Conservation (phyloP, 2,797 vertebrate species). For the Crax fasciolata region DNA sequence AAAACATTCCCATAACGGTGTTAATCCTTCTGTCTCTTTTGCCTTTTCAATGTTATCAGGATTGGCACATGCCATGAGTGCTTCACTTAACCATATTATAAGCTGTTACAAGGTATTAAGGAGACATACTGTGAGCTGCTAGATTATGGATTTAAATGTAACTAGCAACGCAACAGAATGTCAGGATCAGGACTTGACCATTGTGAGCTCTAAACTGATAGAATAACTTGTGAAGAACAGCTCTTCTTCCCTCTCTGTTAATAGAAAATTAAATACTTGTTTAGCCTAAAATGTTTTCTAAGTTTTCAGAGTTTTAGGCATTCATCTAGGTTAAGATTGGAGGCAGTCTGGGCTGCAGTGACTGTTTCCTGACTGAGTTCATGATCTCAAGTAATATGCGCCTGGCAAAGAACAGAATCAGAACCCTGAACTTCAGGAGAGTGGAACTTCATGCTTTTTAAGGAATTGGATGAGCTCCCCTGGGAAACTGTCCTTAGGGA, state of each 20-base stretch:
- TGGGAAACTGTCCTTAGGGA: too few species aligned
- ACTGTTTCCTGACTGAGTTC: too few species aligned
- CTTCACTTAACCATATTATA: background rate
- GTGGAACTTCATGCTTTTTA: too few species aligned
- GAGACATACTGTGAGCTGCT: background rate
- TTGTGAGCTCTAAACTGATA: background rate
- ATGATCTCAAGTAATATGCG: too few species aligned
- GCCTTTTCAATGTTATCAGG: conserved; percentile 15
- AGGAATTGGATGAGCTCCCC: too few species aligned
- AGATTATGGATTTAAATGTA: background rate
- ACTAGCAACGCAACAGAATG: conserved; percentile 46
- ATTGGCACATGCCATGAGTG: background rate
- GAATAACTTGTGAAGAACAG: conserved; percentile 56
- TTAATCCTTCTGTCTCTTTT: background rate
- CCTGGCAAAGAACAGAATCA: too few species aligned
- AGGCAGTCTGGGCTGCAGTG: too few species aligned
- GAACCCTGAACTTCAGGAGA: too few species aligned
- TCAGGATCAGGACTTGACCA: conserved; percentile 29
- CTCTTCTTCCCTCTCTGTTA: conserved; percentile 2
- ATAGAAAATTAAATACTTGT: conserved; percentile 40
- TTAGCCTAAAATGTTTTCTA: conserved; percentile 25
- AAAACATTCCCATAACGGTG: conserved; percentile 27
- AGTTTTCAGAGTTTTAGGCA: conserved; percentile 49
- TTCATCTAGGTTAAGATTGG: background rate
- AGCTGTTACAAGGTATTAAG: background rate